Evolutionary conservation across 2,113 vertebrate genomes (phyloP).

Genomic region (Corythaeola cristata): DNA sequence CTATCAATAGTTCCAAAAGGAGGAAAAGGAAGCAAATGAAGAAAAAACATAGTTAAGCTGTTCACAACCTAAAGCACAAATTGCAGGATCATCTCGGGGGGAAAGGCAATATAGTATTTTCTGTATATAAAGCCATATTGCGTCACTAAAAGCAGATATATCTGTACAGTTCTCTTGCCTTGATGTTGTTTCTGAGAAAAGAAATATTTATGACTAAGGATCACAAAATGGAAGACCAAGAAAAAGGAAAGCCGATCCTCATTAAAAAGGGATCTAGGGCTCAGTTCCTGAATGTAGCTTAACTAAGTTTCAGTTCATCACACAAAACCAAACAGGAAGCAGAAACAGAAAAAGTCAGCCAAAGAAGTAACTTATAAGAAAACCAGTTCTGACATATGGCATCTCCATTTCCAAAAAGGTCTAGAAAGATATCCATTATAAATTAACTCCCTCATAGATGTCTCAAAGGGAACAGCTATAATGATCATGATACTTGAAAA

Average conservation of each 20-base stretch:
- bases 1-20: not conserved
- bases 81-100: not conserved
- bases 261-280: not conserved
- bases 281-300: not conserved
- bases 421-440: not conserved
- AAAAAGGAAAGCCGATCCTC: not conserved
- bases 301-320: not conserved
- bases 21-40: not conserved
- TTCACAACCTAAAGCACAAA: not conserved
- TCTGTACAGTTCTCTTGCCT: not conserved
- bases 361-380: not conserved
- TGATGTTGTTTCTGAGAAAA: not conserved
- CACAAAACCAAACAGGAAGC: not conserved
- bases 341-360: conserved; percentile 27
- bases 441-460: conserved; percentile 27
- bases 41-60: not conserved
- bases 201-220: not conserved
- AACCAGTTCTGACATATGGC: not conserved
- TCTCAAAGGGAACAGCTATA: conserved; percentile 1
- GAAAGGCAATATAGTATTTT: not conserved
- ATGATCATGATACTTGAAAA: conserved; percentile 10
- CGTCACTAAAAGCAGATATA: not conserved
- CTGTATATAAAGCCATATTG: not conserved
- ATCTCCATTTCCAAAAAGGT: not conserved
- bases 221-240: not conserved